These are phyloP conservation scores for Diaperis boleti DNA, from an alignment of 2,888 invertebrate species.

Conservation along the genomic window DNA sequence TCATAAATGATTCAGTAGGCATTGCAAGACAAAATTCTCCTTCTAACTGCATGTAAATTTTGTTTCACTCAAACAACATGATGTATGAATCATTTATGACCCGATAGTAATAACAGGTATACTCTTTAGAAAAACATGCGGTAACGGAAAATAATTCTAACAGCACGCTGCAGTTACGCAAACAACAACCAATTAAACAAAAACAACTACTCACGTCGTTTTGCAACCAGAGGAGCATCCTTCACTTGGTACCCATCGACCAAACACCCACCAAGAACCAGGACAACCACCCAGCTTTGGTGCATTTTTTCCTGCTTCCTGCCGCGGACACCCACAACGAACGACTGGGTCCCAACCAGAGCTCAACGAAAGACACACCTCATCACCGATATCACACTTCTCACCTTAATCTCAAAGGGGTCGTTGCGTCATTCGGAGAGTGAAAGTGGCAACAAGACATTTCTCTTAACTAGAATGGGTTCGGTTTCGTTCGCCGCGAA, in stretches of 20 bases:
- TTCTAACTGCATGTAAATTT: no score
- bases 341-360: no score
- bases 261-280: conserved; percentile 9
- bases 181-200: neutral
- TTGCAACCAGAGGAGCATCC: conserved; percentile 63
- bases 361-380: no score
- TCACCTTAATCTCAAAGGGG: conserved; percentile 25
- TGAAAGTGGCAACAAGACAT: conserved; percentile 42
- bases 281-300: neutral
- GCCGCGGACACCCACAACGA: conserved; percentile 17
- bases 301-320: conserved; percentile 22
- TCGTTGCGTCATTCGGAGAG: conserved; percentile 17
- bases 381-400: conserved; percentile 31
- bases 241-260: conserved; percentile 51
- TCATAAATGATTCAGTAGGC: no score
- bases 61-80: no score
- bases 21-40: no score
- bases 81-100: no score
- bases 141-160: neutral
- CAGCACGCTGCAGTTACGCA: neutral
- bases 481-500: conserved; percentile 1
- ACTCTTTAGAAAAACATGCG: no score
- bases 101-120: no score
- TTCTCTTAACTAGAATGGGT: conserved; percentile 35
- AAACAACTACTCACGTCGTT: conserved; percentile 66